These are phyloP conservation scores for Ploceus nigricollis DNA, from an alignment of 2,113 vertebrate genomes.

Conservation along the genomic window DNA sequence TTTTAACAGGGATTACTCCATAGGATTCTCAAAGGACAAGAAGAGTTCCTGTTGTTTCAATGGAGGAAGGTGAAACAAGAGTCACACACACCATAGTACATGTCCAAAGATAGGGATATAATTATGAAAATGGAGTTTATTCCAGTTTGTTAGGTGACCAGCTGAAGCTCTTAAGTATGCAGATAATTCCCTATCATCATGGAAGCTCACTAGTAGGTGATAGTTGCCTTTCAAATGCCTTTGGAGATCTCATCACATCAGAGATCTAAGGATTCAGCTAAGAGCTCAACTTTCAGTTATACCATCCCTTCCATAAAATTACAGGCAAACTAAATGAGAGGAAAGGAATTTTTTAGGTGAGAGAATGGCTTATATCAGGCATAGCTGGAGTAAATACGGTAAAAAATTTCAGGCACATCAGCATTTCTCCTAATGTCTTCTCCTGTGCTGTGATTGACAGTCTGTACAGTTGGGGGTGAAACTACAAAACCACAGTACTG, in stretches of 20 bases:
- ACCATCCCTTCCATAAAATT: background rate
- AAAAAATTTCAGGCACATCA: background rate
- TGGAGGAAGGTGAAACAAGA: background rate
- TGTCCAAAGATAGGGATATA: background rate
- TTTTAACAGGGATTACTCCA: background rate
- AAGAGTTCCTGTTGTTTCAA: background rate
- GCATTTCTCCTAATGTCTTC: background rate
- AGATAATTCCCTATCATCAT: background rate
- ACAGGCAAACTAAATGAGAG: background rate
- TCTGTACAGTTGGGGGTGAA: background rate
- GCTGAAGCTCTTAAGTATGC: background rate
- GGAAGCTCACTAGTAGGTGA: background rate
- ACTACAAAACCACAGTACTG: background rate
- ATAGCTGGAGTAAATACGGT: background rate
- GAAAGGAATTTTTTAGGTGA: background rate
- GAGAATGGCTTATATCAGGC: background rate
- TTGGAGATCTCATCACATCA: background rate
- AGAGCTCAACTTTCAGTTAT: background rate
- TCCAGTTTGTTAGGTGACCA: background rate
- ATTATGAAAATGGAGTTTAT: background rate
- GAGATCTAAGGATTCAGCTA: background rate
- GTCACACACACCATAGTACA: background rate
- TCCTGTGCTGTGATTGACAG: background rate
- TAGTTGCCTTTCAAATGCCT: background rate
- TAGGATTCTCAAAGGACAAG: background rate